Conservation (phyloP, 2,113 vertebrate species). For the Uria lomvia region DNA sequence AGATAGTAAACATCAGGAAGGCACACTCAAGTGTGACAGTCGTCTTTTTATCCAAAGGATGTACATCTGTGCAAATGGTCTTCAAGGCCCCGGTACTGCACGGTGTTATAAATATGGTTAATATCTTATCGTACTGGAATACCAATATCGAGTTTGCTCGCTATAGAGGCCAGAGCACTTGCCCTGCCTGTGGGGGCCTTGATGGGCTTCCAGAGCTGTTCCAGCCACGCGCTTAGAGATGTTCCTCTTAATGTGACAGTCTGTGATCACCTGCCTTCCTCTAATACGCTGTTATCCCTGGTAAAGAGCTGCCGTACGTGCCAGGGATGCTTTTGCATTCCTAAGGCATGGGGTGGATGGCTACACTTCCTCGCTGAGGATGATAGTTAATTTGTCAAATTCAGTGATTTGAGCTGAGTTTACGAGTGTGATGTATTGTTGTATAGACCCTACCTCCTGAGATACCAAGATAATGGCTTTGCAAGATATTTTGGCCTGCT, state of each 20-base stretch:
- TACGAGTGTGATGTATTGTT: not conserved
- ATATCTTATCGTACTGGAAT: not conserved
- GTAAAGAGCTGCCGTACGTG: not conserved
- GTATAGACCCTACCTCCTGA: not conserved
- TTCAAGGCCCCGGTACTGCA: not conserved
- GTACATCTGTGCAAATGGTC: not conserved
- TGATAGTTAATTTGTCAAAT: not conserved
- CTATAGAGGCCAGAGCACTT: not conserved
- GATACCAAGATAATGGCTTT: not conserved
- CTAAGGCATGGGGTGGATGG: not conserved
- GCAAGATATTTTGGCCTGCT: not conserved
- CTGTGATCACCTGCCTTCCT: not conserved
- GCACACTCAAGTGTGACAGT: not conserved
- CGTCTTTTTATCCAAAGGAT: not conserved
- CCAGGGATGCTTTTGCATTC: not conserved
- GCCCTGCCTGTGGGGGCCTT: not conserved
- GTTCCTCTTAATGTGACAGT: not conserved
- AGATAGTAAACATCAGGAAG: not conserved
- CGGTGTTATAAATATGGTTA: not conserved
- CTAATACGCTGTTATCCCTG: not conserved
- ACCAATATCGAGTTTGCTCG: not conserved
- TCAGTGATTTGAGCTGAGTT: not conserved
- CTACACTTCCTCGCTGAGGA: not conserved
- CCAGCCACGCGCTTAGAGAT: fast-evolving
- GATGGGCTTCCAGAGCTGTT: not conserved